phyloP scores from a whole-genome alignment of 2,113 vertebrate species.

The Atherinomorus stipes region DNA sequence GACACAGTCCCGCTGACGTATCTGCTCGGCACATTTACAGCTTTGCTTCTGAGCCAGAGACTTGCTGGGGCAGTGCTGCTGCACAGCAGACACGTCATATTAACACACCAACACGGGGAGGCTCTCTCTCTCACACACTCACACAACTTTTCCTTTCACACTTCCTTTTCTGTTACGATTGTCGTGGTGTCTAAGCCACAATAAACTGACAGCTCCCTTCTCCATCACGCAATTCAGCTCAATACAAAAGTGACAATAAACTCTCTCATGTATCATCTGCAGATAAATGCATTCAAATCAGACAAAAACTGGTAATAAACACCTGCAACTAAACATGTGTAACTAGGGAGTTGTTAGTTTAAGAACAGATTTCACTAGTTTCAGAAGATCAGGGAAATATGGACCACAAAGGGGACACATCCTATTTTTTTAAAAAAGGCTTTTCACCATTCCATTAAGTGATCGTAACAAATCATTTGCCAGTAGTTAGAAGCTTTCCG shows the following conservation, averaged over 20 bases:
- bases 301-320: constrained; percentile 11
- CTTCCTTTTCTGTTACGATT: constrained; percentile 8
- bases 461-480: not conserved
- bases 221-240: constrained; percentile 11
- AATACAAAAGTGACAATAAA: constrained; percentile 26
- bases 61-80: constrained; percentile 28
- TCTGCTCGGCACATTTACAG: constrained; percentile 33
- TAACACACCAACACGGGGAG: not conserved
- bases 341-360: not conserved
- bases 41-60: constrained; percentile 26
- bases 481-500: constrained; percentile 19
- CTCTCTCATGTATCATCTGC: constrained; percentile 12
- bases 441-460: not conserved
- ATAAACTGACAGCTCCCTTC: constrained; percentile 32
- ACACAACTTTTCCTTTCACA: not conserved
- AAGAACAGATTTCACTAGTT: not conserved
- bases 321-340: not conserved
- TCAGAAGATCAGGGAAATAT: not conserved
- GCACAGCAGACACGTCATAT: constrained; percentile 30
- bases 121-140: not conserved
- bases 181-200: constrained; percentile 17
- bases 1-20: constrained; percentile 33
- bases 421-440: too few species aligned
- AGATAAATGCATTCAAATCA: constrained; percentile 28
- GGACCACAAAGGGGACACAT: not conserved